A percentile compares a stretch with the other conserved stretches of the same genome.
These are phyloP conservation scores for Synaphobranchus kaupii DNA, from an alignment of 2,797 vertebrate genomes.

Conservation along the genomic window DNA sequence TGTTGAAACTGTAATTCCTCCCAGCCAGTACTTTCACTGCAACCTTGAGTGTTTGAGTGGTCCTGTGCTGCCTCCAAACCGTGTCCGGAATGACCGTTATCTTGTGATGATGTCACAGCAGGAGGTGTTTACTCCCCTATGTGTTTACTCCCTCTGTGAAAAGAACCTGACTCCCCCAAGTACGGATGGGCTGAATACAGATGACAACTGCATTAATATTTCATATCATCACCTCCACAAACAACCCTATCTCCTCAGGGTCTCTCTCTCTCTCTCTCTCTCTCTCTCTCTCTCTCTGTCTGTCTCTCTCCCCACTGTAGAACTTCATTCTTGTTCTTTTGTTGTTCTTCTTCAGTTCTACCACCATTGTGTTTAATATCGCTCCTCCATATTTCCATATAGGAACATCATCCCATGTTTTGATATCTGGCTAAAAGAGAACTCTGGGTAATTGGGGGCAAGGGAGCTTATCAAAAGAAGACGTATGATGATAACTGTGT, in stretches of 20 bases:
- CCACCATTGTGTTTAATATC: no score
- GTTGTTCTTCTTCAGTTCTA: no score
- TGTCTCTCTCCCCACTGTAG: not conserved
- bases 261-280: no score
- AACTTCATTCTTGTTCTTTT: not conserved
- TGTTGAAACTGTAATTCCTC: not conserved
- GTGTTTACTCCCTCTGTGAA: not conserved
- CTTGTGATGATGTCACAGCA: not conserved
- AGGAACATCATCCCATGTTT: not conserved
- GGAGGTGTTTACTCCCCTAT: not conserved
- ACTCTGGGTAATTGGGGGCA: slow-evolving; percentile 8
- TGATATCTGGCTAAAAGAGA: not conserved
- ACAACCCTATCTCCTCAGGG: not conserved
- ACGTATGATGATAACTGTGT: not conserved
- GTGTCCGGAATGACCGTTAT: not conserved
- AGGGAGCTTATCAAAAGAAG: not conserved
- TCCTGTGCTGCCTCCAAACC: not conserved
- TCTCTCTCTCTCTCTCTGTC: not conserved
- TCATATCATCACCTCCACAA: not conserved
- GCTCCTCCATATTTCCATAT: no score
- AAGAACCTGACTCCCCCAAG: not conserved
- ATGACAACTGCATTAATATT: not conserved
- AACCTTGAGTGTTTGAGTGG: not conserved
- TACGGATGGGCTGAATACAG: not conserved
- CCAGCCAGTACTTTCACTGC: not conserved